A percentile compares a stretch with the other conserved stretches of the same genome.
These are phyloP conservation scores for Tragopan temminckii DNA, from an alignment of 2,797 vertebrate species.

Conservation along the genomic window DNA sequence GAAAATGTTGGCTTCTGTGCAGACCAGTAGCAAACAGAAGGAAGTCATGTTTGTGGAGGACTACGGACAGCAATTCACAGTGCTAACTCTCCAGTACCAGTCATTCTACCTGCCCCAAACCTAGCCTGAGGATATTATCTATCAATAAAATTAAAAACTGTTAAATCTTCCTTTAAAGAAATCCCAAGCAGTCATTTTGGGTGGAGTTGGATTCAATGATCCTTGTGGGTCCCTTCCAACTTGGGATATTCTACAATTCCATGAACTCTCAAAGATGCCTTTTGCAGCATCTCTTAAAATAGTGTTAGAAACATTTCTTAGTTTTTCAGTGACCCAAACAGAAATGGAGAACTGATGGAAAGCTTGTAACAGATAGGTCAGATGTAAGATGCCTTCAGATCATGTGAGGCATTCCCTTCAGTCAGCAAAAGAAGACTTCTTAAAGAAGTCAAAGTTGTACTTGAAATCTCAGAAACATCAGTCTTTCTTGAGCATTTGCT, in stretches of 20 bases:
- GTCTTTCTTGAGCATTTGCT: neutral
- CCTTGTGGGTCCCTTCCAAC: neutral
- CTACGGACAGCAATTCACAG: neutral
- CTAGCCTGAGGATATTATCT: neutral
- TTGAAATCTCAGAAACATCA: neutral
- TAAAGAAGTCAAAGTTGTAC: neutral
- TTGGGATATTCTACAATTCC: neutral
- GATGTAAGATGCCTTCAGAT: neutral
- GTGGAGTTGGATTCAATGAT: neutral
- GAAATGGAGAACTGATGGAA: neutral
- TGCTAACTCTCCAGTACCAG: neutral
- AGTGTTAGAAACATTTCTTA: too few species aligned
- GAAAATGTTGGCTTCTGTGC: accelerated
- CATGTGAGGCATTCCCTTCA: neutral
- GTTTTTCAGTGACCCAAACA: neutral
- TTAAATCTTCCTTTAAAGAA: neutral
- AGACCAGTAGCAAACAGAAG: accelerated
- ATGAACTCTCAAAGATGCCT: neutral
- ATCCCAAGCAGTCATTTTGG: neutral
- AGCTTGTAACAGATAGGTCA: neutral
- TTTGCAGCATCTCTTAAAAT: neutral
- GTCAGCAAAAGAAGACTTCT: neutral
- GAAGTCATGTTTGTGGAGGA: accelerated
- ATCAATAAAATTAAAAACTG: neutral
- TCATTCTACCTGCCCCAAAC: neutral